Evolutionary conservation across 2,888 invertebrate species (phyloP).

Genomic region (Polymixis flavicincta): DNA sequence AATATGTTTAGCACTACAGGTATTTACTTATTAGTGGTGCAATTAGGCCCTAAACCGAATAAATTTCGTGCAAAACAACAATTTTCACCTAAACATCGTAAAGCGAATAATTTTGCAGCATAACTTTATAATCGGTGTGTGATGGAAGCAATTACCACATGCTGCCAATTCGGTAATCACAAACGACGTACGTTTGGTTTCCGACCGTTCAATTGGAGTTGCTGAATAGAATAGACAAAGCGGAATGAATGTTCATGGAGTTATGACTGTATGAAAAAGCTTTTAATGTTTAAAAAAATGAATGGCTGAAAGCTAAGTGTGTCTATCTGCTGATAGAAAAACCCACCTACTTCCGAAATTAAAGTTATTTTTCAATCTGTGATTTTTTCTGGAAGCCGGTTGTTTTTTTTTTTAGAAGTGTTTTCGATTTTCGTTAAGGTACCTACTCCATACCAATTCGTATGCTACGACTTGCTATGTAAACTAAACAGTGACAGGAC

Average conservation of each 20-base stretch:
- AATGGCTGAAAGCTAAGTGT: neutral
- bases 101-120: slow-evolving; percentile 12
- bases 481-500: too few relatives aligned
- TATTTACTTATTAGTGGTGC: neutral
- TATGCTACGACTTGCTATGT: too few relatives aligned
- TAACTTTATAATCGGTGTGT: slow-evolving; percentile 31
- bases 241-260: slow-evolving; percentile 42
- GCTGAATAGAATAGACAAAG: slow-evolving; percentile 74
- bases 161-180: slow-evolving; percentile 68
- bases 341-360: too few relatives aligned
- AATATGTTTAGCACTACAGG: too few relatives aligned
- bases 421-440: too few relatives aligned
- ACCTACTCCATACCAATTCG: too few relatives aligned
- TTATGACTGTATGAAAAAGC: slow-evolving; percentile 3
- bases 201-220: slow-evolving; percentile 72
- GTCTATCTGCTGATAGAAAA: neutral
- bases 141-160: slow-evolving; percentile 66
- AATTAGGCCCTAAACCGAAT: neutral
- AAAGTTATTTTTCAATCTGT: too few relatives aligned
- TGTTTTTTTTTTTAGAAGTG: too few relatives aligned
- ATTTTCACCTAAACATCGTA: neutral
- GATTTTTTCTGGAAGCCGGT: too few relatives aligned
- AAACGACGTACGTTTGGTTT: slow-evolving; percentile 73
- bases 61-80: neutral
- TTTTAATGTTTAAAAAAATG: slow-evolving; percentile 1